These are phyloP conservation scores for Chymomyza procnemis DNA, from an alignment of 2,888 invertebrate species.

Conservation along the genomic window DNA sequence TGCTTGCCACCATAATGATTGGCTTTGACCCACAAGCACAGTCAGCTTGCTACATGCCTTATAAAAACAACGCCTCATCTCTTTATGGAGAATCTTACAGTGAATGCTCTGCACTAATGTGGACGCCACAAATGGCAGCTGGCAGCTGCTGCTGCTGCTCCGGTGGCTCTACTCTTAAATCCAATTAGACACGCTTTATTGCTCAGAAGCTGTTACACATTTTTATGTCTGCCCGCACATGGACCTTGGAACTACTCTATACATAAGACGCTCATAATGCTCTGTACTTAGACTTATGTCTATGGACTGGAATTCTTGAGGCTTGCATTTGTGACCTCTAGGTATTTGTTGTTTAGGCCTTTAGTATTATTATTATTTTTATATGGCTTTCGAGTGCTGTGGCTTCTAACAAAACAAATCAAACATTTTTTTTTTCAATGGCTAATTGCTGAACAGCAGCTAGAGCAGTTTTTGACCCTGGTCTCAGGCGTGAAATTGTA, in stretches of 20 bases:
- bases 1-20: background rate
- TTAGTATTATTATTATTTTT: constrained; percentile 33
- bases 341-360: constrained; percentile 1
- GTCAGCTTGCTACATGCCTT: background rate
- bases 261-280: constrained; percentile 25
- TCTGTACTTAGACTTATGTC: background rate
- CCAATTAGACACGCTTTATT: constrained; percentile 43
- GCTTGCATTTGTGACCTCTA: constrained; percentile 39
- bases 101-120: background rate
- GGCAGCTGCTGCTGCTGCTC: background rate
- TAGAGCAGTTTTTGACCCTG: constrained; percentile 38
- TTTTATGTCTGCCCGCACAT: constrained; percentile 21
- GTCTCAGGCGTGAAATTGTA: constrained; percentile 53
- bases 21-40: constrained; percentile 6
- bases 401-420: constrained; percentile 48
- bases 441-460: constrained; percentile 44
- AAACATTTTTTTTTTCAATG: constrained; percentile 38
- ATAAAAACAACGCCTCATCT: background rate
- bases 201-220: constrained; percentile 45
- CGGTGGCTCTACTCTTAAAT: constrained; percentile 34
- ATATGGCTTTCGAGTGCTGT: constrained; percentile 30
- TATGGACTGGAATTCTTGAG: background rate
- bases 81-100: background rate
- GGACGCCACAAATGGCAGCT: background rate
- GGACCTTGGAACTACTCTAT: constrained; percentile 48